A percentile compares a stretch with the other conserved stretches of the same genome.
Conservation (phyloP, 1,140 invertebrate species). For the Diachasmimorpha longicaudata region DNA sequence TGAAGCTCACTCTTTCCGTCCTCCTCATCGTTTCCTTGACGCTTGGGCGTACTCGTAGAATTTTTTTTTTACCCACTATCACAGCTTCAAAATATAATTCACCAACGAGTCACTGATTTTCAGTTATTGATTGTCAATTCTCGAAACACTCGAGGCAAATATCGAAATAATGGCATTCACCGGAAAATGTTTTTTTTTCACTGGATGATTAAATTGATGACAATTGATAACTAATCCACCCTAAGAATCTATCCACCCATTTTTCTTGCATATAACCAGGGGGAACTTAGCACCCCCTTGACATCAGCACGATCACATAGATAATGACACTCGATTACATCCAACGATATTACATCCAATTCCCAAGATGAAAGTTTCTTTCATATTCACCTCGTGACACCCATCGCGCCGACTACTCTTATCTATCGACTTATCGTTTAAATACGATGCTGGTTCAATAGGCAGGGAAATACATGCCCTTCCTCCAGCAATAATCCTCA, state of each 20-base stretch:
- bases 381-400: background rate
- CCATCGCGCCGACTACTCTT: background rate
- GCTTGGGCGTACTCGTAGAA: background rate
- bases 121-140: too few relatives aligned
- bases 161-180: too few relatives aligned
- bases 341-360: background rate
- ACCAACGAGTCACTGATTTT: too few relatives aligned
- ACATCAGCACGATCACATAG: background rate
- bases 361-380: background rate
- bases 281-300: background rate
- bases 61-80: background rate
- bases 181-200: background rate
- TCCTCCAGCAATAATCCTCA: background rate
- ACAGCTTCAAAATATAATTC: too few relatives aligned
- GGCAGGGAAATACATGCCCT: background rate
- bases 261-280: background rate
- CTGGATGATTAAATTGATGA: background rate
- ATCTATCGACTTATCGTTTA: background rate
- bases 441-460: background rate
- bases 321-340: background rate
- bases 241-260: background rate
- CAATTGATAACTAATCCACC: background rate
- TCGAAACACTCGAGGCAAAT: too few relatives aligned
- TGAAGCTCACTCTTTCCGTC: slow-evolving; percentile 26
- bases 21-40: slow-evolving; percentile 11